These are phyloP conservation scores for Mormyrops attenuatus DNA, from an alignment of 2,797 vertebrate species.

Conservation along the genomic window DNA sequence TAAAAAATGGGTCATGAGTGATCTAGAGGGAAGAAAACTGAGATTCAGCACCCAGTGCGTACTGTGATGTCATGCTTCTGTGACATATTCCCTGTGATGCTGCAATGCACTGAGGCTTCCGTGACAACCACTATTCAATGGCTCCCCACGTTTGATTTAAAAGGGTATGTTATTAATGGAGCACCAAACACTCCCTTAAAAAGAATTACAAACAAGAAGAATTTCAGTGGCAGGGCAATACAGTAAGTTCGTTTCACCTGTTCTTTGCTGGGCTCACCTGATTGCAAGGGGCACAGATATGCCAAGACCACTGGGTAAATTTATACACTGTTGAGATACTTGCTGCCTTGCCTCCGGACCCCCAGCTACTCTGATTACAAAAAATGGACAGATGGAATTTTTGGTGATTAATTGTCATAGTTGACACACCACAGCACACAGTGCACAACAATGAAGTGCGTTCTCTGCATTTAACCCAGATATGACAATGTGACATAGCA, in stretches of 20 bases:
- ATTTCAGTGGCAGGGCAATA: not conserved
- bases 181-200: not conserved
- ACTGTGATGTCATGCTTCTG: slow-evolving; percentile 24
- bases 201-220: not conserved
- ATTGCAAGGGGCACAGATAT: not conserved
- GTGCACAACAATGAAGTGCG: too few relatives aligned
- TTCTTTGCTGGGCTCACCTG: not conserved
- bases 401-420: too few relatives aligned
- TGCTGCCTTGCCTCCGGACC: not conserved
- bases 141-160: not conserved
- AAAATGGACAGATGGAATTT: not conserved
- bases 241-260: not conserved
- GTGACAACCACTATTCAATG: not conserved
- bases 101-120: not conserved
- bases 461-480: too few relatives aligned
- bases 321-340: not conserved
- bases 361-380: not conserved
- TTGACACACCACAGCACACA: too few relatives aligned
- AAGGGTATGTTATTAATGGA: not conserved
- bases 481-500: too few relatives aligned
- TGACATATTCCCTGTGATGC: not conserved
- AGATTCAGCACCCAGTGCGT: slow-evolving; percentile 44
- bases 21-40: slow-evolving; percentile 31
- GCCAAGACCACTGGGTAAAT: not conserved
- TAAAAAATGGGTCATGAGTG: slow-evolving; percentile 7